Evolutionary conservation across 2,113 vertebrate genomes (phyloP).

Genomic region (Hucho hucho): DNA sequence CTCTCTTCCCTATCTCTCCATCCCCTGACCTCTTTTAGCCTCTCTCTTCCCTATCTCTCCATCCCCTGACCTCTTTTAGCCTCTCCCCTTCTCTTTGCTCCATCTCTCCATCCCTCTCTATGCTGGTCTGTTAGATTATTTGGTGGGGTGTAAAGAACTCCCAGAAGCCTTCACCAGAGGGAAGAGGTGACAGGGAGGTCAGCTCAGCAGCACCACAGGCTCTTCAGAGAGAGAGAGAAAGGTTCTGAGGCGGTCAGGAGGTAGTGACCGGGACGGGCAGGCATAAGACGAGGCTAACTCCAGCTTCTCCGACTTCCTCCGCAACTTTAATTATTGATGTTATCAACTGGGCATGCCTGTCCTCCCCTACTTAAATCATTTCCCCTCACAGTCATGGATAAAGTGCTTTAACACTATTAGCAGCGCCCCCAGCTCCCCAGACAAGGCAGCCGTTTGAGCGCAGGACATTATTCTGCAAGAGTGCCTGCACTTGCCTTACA

Average conservation of each 20-base stretch:
- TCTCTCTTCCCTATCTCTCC: background rate
- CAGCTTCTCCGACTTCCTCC: conserved; percentile 24
- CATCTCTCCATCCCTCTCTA: background rate
- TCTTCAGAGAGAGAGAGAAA: background rate
- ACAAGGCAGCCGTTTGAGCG: conserved; percentile 23
- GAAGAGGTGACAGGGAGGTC: conserved; percentile 47
- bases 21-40: background rate
- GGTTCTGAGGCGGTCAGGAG: conserved; percentile 17
- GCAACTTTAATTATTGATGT: conserved; percentile 63
- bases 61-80: background rate
- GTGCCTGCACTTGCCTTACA: conserved; percentile 49
- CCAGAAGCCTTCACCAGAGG: conserved; percentile 14
- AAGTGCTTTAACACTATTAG: conserved; percentile 65
- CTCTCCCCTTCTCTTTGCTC: background rate
- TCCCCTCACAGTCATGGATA: conserved; percentile 51
- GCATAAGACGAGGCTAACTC: background rate
- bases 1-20: background rate
- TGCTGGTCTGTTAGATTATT: conserved; percentile 15
- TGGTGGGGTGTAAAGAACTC: conserved; percentile 18
- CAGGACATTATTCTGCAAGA: conserved; percentile 47
- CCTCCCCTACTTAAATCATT: conserved; percentile 43
- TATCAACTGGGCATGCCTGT: conserved; percentile 44
- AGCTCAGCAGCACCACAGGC: conserved; percentile 34
- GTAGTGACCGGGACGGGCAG: conserved; percentile 1
- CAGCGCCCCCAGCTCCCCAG: conserved; percentile 7